These are phyloP conservation scores for Zosterops hypoxanthus DNA, from an alignment of 2,113 vertebrate species.

Conservation along the genomic window DNA sequence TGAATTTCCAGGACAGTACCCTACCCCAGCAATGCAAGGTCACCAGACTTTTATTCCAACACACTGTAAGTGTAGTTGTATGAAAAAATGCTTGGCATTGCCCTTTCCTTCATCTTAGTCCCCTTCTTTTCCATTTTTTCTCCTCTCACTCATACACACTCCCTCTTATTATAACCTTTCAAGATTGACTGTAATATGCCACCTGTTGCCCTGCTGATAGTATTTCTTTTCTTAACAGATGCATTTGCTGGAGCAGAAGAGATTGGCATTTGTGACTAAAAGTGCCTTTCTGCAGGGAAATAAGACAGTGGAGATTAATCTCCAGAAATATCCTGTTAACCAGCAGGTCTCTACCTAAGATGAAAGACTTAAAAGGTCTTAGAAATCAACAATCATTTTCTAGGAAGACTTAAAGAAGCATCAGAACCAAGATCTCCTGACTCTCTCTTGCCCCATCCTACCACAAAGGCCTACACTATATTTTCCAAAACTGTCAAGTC, in stretches of 20 bases:
- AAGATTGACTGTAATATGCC: background rate
- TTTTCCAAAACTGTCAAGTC: background rate
- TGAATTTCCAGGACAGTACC: conserved; percentile 15
- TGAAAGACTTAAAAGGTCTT: background rate
- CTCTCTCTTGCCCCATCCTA: background rate
- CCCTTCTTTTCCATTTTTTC: background rate
- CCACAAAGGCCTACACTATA: background rate
- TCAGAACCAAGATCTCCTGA: background rate
- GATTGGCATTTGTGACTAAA: background rate
- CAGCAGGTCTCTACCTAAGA: background rate
- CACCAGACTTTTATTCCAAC: background rate
- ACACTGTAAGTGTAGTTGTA: background rate
- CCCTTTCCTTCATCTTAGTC: background rate
- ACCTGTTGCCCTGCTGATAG: conserved; percentile 43
- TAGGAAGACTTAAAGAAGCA: background rate
- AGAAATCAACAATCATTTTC: background rate
- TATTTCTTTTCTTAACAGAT: conserved; percentile 43
- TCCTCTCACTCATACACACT: background rate
- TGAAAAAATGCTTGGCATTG: background rate
- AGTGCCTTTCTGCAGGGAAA: background rate
- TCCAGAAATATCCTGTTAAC: background rate
- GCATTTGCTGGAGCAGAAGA: background rate
- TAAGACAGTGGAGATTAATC: background rate
- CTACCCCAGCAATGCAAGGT: background rate
- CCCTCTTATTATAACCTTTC: conserved; percentile 21